Conservation (phyloP, 30 jellyfish, hydroid and myxozoan species). For the Pseudorhiza aurosa region DNA sequence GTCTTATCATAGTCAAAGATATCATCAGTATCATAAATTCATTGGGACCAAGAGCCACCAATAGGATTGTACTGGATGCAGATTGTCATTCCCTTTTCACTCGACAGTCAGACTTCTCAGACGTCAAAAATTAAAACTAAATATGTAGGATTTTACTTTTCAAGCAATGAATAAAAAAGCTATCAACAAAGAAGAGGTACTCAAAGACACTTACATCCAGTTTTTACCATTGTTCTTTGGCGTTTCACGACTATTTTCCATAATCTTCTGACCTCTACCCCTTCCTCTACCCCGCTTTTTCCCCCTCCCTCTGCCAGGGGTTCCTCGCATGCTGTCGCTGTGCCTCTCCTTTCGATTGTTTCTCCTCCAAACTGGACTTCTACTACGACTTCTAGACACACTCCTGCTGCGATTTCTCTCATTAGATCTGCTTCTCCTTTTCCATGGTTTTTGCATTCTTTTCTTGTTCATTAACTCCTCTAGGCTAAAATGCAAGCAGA, state of each 20-base stretch:
- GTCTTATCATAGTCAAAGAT: too few relatives aligned
- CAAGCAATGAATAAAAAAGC: too few relatives aligned
- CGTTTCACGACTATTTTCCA: conserved; percentile 1
- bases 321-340: conserved; percentile 24
- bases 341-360: conserved; percentile 9
- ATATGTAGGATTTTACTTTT: too few relatives aligned
- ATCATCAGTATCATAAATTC: too few relatives aligned
- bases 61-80: too few relatives aligned
- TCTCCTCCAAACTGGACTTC: conserved; percentile 33
- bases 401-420: conserved; percentile 11
- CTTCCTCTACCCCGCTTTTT: conserved; percentile 40
- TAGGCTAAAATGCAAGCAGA: neutral
- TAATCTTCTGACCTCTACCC: conserved; percentile 42
- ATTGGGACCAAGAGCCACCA: too few relatives aligned
- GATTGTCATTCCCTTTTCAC: too few relatives aligned
- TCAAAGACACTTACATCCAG: conserved; percentile 13
- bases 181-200: neutral
- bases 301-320: conserved; percentile 55
- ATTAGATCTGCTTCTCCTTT: neutral
- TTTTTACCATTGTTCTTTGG: conserved; percentile 36
- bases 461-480: neutral
- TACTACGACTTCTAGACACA: conserved; percentile 3
- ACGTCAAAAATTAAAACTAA: too few relatives aligned
- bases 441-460: conserved; percentile 10
- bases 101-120: too few relatives aligned